Conservation (phyloP, 2,797 vertebrate genomes). For the Capromys pilorides region DNA sequence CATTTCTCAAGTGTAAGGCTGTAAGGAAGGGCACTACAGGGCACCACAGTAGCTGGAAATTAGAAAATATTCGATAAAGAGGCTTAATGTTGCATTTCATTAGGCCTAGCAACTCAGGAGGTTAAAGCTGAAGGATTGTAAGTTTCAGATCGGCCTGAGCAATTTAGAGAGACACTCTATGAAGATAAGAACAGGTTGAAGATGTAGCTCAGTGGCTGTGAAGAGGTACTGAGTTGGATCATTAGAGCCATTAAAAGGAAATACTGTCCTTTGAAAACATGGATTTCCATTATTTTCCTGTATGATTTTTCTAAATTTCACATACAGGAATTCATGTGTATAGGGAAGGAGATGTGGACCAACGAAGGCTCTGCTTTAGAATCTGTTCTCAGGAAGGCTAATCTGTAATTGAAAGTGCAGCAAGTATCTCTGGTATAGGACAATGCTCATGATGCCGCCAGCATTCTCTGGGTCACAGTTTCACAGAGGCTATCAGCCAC, state of each 20-base stretch:
- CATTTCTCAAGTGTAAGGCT: neutral
- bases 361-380: neutral
- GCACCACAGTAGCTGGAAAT: neutral
- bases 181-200: neutral
- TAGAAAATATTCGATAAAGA: neutral
- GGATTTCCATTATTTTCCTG: neutral
- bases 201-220: neutral
- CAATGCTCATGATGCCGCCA: neutral
- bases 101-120: neutral
- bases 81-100: neutral
- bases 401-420: neutral
- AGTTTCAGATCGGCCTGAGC: neutral
- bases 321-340: slow-evolving; percentile 1
- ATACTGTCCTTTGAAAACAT: neutral
- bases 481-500: neutral
- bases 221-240: neutral
- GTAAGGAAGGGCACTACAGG: neutral
- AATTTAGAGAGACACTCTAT: neutral
- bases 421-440: neutral
- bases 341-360: neutral
- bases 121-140: neutral
- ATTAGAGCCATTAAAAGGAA: neutral
- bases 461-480: neutral
- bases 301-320: slow-evolving; percentile 3
- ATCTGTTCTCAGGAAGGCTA: slow-evolving; percentile 4